Evolutionary conservation across 2,113 vertebrate genomes (phyloP), one percentile per base, ranked within the genome.

Genomic region (Alces alces): DNA sequence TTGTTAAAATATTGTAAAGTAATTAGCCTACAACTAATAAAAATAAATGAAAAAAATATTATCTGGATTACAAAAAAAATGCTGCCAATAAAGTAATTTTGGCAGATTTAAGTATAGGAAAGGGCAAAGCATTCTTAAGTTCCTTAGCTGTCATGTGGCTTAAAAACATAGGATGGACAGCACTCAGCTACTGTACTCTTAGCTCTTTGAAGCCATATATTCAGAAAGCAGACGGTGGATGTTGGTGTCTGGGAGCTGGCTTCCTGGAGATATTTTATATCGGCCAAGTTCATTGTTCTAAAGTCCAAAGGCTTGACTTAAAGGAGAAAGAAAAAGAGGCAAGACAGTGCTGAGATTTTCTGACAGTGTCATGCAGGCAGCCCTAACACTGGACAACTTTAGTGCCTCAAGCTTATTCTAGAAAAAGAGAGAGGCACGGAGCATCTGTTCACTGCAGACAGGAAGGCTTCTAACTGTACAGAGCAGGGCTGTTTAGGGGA

Each of bases 211-310:
- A 92, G 83, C 60, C 82, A 70, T 95, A 54, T 86, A 78, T 64
- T 94, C 93, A 73, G 60, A 94, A 84, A 95, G 82, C 78, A 96
- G 95, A 90, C 57, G 61, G 12, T 84, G 82, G 73, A 43, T 94
- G 58, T 91, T 86, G 78, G 66, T 95, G 78, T 91, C 96, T 94
- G 78, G 60, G 76, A 73, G 60, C 39, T 86, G 93, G 93, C 91
- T 98, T 97, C 95, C 91, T 96, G 94, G 16, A 97, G 73, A 21
- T 60, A 82, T 92, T 96, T 96, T 76, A 66, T 87, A 70, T 64
- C 36, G n/a, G 58, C 80, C 61, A 86, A 89, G 93, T 93, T 96
- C 93, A 95, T 95, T 95, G 94, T 97, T 94, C 60, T 93, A 83
- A 36, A 45, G 6, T 25, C 91, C 79, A 66, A 97, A 83, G 55